Evolutionary conservation across 2,113 vertebrate species (phyloP).

Genomic region (Oceanites oceanicus): DNA sequence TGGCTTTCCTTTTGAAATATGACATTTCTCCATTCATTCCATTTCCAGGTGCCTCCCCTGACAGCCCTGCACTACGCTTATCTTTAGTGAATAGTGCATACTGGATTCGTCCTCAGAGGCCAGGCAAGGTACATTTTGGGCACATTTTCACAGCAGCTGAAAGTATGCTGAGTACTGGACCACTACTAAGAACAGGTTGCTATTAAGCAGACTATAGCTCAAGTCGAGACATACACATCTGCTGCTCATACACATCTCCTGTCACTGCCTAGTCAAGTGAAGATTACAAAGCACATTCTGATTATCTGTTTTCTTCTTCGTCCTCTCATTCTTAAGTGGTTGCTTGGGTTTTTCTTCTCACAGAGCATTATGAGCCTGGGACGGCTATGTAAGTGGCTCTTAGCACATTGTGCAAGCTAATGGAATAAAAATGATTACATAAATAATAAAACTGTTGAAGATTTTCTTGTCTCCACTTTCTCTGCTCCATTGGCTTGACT

Average conservation of each 20-base stretch:
- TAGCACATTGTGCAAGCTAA: not conserved
- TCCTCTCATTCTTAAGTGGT: not conserved
- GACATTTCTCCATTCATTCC: not conserved
- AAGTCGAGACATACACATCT: not conserved
- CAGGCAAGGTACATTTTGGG: not conserved
- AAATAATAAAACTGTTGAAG: conserved; percentile 52
- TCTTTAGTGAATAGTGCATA: not conserved
- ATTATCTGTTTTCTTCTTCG: conserved; percentile 14
- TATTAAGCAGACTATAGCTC: not conserved
- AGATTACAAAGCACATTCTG: conserved; percentile 19
- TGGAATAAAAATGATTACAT: conserved; percentile 52
- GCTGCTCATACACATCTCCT: not conserved
- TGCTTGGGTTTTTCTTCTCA: conserved; percentile 9
- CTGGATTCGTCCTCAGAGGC: not conserved
- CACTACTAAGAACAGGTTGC: not conserved
- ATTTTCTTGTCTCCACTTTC: conserved; percentile 53
- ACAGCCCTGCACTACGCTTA: not conserved
- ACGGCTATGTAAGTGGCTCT: not conserved
- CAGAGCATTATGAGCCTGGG: not conserved
- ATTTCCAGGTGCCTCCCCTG: not conserved
- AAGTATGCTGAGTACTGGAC: not conserved
- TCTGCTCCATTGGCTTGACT: conserved; percentile 59
- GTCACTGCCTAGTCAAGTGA: not conserved
- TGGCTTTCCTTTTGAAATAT: not conserved
- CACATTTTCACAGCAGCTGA: not conserved